These are phyloP conservation scores for Pelecanus crispus DNA, from an alignment of 2,113 vertebrate genomes.

Conservation along the genomic window DNA sequence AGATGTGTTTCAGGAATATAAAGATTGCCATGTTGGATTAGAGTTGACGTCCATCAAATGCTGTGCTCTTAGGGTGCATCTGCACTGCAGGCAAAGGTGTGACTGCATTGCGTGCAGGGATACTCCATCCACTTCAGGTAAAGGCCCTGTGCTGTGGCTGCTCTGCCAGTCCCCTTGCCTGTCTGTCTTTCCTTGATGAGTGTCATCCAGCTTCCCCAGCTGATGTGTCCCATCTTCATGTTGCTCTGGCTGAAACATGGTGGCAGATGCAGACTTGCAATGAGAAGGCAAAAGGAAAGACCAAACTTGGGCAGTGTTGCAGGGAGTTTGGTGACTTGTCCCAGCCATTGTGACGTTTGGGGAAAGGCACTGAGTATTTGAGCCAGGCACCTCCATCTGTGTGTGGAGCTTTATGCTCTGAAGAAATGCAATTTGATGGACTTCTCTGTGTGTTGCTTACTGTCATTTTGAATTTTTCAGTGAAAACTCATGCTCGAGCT, in stretches of 20 bases:
- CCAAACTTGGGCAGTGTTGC: too few species aligned
- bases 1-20: background rate
- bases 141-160: too few species aligned
- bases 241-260: background rate
- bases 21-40: background rate
- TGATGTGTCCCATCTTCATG: fast-evolving
- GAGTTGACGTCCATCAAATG: background rate
- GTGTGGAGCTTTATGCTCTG: background rate
- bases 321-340: background rate
- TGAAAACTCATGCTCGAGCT: background rate
- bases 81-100: background rate
- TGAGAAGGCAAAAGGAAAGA: background rate
- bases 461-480: background rate
- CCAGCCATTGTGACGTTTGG: fast-evolving
- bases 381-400: background rate
- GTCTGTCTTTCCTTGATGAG: background rate
- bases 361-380: background rate
- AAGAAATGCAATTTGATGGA: background rate
- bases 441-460: background rate
- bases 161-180: background rate
- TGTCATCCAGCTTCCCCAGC: background rate
- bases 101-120: fast-evolving
- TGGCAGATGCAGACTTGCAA: background rate
- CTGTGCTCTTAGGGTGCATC: background rate
- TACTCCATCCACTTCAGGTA: background rate